Evolutionary conservation across 2,888 invertebrate species (phyloP), one percentile per base, ranked within the genome.

Genomic region (Koerneria pararmatus): DNA sequence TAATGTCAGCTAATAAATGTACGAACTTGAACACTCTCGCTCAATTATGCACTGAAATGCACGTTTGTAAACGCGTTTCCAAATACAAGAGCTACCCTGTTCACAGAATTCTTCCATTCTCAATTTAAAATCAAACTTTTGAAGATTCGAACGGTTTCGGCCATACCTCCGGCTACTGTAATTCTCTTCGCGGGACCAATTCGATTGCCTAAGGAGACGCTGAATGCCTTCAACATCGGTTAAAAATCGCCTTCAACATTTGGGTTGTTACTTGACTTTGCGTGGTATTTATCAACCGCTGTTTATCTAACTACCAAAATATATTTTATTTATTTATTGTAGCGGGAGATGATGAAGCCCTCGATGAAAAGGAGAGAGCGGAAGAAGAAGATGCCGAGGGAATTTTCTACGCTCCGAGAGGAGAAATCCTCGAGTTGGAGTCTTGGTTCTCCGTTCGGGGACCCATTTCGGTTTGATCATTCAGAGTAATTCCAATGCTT

Each of bases 151-250:
- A 90, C 90, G 73, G 90, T 89, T 68, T 93, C 94, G 0, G 84
- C 91, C 6, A 88, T 95, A 0, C 90, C 92, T 11, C 89, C 93
- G 0, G 82, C 92, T 24, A 89, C 91, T 0, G 89, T 94, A 11
- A 89, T 91, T 0, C 79, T 94, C 37, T 90, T 91, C 76, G 89
- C 89, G 19, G 91, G 91, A 0, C 89, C 90, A 0, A 72, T 82
- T 29, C 69, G 76, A 24, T 53, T 78, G 59, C 68, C 70, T 8
- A 65, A 69, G 46, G 58, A 56, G 6, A 58, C 60, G 6, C 54
- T 77, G 22, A 68, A 74, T 6, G 70, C 76, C 2, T 77, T 74
- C 69, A 62, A 69, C 46, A 37, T 80, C 8, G 62, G 80, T 74
- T 27, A 60, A 67, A 63, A 57, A 32, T 32, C 19, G 11, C 29